Evolutionary conservation across 2,888 invertebrate genomes (phyloP).

Genomic region (Hanleya hanleyi): DNA sequence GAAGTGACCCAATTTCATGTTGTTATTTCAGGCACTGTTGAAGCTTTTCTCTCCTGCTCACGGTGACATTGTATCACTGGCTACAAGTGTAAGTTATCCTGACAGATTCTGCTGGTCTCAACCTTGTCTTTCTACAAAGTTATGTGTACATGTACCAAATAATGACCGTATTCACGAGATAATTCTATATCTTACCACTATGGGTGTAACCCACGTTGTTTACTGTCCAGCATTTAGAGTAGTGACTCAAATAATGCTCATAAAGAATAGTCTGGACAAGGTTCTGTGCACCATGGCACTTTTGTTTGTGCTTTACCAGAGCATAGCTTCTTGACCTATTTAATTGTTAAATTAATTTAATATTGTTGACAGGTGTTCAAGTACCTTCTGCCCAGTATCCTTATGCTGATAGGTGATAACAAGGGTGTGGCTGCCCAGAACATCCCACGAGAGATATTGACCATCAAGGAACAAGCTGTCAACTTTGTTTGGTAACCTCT

Average conservation of each 20-base stretch:
- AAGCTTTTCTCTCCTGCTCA: constrained; percentile 73
- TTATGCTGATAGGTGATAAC: constrained; percentile 62
- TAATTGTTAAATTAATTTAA: not conserved
- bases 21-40: constrained; percentile 68
- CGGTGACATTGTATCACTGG: constrained; percentile 72
- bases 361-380: constrained; percentile 68
- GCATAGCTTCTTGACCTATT: not conserved
- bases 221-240: no score
- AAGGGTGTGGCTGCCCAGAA: constrained; percentile 48
- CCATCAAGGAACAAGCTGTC: constrained; percentile 60
- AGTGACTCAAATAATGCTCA: no score
- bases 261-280: no score
- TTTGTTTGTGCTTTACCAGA: no score
- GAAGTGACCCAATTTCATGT: no score
- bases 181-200: no score
- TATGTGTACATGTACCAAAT: no score
- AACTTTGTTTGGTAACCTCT: constrained; percentile 55
- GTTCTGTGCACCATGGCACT: no score
- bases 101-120: no score
- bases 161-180: no score
- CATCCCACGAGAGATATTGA: constrained; percentile 48
- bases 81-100: constrained; percentile 61
- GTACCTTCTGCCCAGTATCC: constrained; percentile 72
- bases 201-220: no score
- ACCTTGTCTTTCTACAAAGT: no score